phyloP scores from a whole-genome alignment of 2,113 vertebrate species.

The Rhipidura dahli region DNA sequence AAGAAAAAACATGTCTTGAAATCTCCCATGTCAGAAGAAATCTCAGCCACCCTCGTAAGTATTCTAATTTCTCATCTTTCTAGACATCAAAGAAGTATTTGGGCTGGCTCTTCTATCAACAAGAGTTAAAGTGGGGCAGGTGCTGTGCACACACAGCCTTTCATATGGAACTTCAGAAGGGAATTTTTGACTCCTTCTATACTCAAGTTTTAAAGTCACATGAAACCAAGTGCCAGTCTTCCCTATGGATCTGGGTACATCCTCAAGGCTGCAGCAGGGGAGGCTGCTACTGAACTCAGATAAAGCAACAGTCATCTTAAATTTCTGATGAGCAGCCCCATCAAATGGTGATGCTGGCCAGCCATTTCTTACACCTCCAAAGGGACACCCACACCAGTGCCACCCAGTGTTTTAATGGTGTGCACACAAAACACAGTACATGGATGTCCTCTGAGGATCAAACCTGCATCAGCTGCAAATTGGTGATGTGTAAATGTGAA shows the following conservation, averaged over 20 bases:
- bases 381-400: neutral
- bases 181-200: neutral
- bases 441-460: neutral
- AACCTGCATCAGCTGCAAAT: neutral
- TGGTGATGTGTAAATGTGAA: neutral
- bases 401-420: neutral
- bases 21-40: constrained; percentile 80
- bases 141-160: neutral
- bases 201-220: neutral
- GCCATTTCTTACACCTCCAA: neutral
- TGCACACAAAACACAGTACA: neutral
- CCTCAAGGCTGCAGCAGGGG: neutral
- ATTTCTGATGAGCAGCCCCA: neutral
- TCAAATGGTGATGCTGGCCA: neutral
- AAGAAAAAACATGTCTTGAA: constrained; percentile 67
- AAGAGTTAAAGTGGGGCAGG: neutral
- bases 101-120: neutral
- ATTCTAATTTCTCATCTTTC: neutral
- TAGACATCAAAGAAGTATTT: neutral
- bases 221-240: neutral
- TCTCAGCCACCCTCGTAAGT: constrained; percentile 64
- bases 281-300: neutral
- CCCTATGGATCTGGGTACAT: neutral
- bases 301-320: neutral
- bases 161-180: neutral